A percentile compares a stretch with the other conserved stretches of the same genome.
Conservation (phyloP, 1,140 invertebrate genomes). For the Dolichoris vasculosae region DNA sequence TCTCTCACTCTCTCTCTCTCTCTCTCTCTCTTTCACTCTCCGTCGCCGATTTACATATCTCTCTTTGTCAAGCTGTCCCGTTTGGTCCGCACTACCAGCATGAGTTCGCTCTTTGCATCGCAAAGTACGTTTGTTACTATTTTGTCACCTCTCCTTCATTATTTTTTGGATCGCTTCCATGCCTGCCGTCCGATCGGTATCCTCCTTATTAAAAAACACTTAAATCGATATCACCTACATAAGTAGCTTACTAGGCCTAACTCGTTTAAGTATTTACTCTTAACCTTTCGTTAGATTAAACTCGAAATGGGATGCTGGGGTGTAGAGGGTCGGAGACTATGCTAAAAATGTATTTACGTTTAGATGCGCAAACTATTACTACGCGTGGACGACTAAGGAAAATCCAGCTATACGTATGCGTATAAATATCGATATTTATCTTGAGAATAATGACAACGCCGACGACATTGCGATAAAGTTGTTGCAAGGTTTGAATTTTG, state of each 20-base stretch:
- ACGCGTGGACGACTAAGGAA: conserved; percentile 1
- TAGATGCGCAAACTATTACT: not conserved
- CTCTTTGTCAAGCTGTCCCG: conserved; percentile 52
- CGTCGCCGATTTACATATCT: not conserved
- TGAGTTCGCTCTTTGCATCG: conserved; percentile 65
- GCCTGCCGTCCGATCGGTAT: conserved; percentile 65
- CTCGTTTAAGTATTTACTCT: conserved; percentile 23
- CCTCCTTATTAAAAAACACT: conserved; percentile 52
- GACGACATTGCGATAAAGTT: conserved; percentile 31
- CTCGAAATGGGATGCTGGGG: conserved; percentile 27
- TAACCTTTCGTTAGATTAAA: conserved; percentile 39
- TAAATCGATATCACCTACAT: conserved; percentile 45
- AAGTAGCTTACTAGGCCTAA: conserved; percentile 42
- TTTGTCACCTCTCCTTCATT: conserved; percentile 35
- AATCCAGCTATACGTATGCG: not conserved
- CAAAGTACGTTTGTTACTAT: conserved; percentile 67
- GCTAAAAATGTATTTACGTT: not conserved
- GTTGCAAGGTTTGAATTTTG: conserved; percentile 11
- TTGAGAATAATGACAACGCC: conserved; percentile 29
- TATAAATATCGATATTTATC: conserved; percentile 24
- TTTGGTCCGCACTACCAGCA: conserved; percentile 73
- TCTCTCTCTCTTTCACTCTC: conserved; percentile 37
- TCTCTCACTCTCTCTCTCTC: conserved; percentile 30
- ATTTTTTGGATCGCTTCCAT: conserved; percentile 60
- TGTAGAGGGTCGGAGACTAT: not conserved